These are phyloP conservation scores for Characodon lateralis DNA, from an alignment of 2,797 vertebrate species.

Conservation along the genomic window DNA sequence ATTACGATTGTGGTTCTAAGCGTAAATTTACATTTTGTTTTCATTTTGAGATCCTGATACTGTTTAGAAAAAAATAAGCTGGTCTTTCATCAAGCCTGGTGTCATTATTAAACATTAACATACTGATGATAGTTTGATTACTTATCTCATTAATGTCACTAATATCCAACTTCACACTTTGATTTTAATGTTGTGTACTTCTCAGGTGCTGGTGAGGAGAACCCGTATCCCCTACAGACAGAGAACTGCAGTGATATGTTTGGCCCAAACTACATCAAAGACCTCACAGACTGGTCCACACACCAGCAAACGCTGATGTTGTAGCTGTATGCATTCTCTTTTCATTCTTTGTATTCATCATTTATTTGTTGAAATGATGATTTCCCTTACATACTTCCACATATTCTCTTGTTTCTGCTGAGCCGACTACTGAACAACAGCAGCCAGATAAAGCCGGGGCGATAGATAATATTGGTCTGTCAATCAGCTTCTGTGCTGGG, in stretches of 20 bases:
- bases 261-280: conserved; percentile 63
- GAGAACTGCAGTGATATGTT: conserved; percentile 62
- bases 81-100: not conserved
- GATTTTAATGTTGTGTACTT: conserved; percentile 18
- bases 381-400: conserved; percentile 7
- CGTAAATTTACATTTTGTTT: not conserved
- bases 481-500: conserved; percentile 53
- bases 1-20: not conserved
- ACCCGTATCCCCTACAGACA: conserved; percentile 40
- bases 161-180: not conserved
- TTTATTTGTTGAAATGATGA: not conserved
- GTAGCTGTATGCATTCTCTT: conserved; percentile 17
- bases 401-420: conserved; percentile 23
- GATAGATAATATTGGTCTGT: conserved; percentile 35
- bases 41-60: not conserved
- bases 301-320: conserved; percentile 52
- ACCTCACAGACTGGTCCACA: conserved; percentile 66
- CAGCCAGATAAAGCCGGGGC: conserved; percentile 31
- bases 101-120: not conserved
- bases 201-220: conserved; percentile 64
- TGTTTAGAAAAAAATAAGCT: not conserved
- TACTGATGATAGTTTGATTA: not conserved
- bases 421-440: conserved; percentile 28
- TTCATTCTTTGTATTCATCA: conserved; percentile 1
- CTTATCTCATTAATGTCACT: too few relatives aligned